Evolutionary conservation across 2,888 invertebrate species (phyloP).

Genomic region (Hydroisotoma schaefferi): DNA sequence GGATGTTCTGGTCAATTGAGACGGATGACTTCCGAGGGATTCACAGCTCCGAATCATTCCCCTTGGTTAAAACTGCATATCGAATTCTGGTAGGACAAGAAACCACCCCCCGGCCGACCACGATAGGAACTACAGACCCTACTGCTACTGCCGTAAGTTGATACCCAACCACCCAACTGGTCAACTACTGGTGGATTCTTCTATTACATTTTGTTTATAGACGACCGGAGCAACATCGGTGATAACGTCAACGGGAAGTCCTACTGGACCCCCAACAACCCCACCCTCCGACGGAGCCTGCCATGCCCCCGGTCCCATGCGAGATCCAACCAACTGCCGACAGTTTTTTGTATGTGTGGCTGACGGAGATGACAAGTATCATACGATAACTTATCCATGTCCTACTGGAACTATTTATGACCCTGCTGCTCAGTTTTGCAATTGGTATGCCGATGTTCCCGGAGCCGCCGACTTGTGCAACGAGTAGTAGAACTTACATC

Average conservation of each 20-base stretch:
- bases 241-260: background rate
- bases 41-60: constrained; percentile 15
- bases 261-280: background rate
- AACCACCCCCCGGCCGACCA: constrained; percentile 7
- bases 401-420: constrained; percentile 10
- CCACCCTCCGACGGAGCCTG: constrained; percentile 6
- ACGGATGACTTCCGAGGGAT: constrained; percentile 7
- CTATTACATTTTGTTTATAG: too few species aligned
- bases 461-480: constrained; percentile 1
- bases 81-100: constrained; percentile 5
- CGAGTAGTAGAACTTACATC: too few species aligned
- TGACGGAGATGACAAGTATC: background rate
- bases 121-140: background rate
- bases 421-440: background rate
- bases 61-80: constrained; percentile 9
- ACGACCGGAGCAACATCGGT: background rate
- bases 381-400: background rate
- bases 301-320: background rate
- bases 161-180: too few species aligned
- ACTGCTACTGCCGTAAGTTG: background rate
- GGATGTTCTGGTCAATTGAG: background rate
- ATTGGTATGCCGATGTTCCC: constrained; percentile 8
- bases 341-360: background rate
- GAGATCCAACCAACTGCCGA: constrained; percentile 1
- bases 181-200: too few species aligned